Evolutionary conservation across 1,140 invertebrate species (phyloP).

Genomic region (Drosophila punjabiensis): DNA sequence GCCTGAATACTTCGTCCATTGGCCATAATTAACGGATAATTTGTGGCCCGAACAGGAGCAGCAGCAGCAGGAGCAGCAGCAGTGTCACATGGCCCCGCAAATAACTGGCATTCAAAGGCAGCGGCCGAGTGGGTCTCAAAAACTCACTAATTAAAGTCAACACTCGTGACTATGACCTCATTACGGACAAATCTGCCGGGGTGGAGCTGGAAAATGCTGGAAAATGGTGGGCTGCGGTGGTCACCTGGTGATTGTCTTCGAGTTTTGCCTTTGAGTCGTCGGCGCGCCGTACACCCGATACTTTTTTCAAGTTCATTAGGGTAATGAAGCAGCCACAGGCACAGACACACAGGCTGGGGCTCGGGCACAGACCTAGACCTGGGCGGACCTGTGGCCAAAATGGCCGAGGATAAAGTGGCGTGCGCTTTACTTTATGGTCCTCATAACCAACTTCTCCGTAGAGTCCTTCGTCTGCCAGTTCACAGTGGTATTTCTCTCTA

Average conservation of each 20-base stretch:
- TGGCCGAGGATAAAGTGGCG: slow-evolving; percentile 57
- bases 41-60: slow-evolving; percentile 35
- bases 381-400: slow-evolving; percentile 26
- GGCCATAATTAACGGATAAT: slow-evolving; percentile 67
- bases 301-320: slow-evolving; percentile 83
- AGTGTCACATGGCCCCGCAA: slow-evolving; percentile 46
- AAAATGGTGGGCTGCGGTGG: slow-evolving; percentile 11
- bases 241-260: slow-evolving; percentile 76
- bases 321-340: slow-evolving; percentile 79
- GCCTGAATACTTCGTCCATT: slow-evolving; percentile 11
- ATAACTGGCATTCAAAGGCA: slow-evolving; percentile 35
- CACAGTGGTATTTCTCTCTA: background rate
- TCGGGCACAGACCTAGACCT: slow-evolving; percentile 19
- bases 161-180: slow-evolving; percentile 82
- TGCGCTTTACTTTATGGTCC: slow-evolving; percentile 64
- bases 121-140: slow-evolving; percentile 16
- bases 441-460: slow-evolving; percentile 57
- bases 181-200: slow-evolving; percentile 71
- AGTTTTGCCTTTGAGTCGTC: slow-evolving; percentile 61
- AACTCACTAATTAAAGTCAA: slow-evolving; percentile 80
- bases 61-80: no score
- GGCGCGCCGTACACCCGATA: slow-evolving; percentile 69
- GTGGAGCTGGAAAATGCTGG: background rate
- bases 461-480: slow-evolving; percentile 3
- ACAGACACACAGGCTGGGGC: slow-evolving; percentile 13